These are phyloP conservation scores for Amyelois transitella DNA, from an alignment of 1,140 invertebrate species.

Conservation along the genomic window DNA sequence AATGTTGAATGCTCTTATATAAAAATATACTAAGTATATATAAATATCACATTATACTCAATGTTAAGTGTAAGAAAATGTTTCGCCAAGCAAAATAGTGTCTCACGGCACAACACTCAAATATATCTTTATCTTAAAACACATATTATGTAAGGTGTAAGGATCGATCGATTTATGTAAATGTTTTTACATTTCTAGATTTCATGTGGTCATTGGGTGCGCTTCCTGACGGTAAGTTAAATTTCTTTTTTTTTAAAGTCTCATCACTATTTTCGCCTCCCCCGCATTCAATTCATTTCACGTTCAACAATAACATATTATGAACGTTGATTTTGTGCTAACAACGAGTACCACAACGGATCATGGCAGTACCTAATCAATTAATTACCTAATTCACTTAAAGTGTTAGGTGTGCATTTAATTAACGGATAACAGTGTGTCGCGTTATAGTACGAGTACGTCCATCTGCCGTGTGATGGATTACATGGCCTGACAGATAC, in stretches of 20 bases:
- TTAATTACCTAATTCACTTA: slow-evolving; percentile 40
- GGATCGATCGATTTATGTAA: slow-evolving; percentile 73
- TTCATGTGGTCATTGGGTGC: slow-evolving; percentile 98
- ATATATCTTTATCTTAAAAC: slow-evolving; percentile 35
- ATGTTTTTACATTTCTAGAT: slow-evolving; percentile 91
- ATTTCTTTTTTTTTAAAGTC: slow-evolving; percentile 48
- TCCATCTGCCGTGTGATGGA: slow-evolving; percentile 58
- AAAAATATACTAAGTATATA: slow-evolving; percentile 38
- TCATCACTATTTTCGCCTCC: slow-evolving; percentile 30
- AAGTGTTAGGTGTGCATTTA: slow-evolving; percentile 41
- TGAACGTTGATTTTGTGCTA: slow-evolving; percentile 17
- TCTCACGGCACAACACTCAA: slow-evolving; percentile 54
- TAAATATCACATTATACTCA: slow-evolving; percentile 29
- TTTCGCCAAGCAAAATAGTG: slow-evolving; percentile 72
- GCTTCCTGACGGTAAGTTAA: slow-evolving; percentile 94
- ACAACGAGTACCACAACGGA: slow-evolving; percentile 37
- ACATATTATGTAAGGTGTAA: slow-evolving; percentile 59
- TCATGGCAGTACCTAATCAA: slow-evolving; percentile 29
- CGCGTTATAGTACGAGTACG: slow-evolving; percentile 18
- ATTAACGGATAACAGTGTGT: slow-evolving; percentile 38
- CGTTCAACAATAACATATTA: slow-evolving; percentile 7
- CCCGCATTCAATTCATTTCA: slow-evolving; percentile 45
- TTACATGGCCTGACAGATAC: slow-evolving; percentile 68
- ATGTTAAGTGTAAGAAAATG: slow-evolving; percentile 25
- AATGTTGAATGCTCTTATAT: slow-evolving; percentile 41